These are phyloP conservation scores for Acanthornis magna DNA, from an alignment of 2,797 vertebrate species.

Conservation along the genomic window DNA sequence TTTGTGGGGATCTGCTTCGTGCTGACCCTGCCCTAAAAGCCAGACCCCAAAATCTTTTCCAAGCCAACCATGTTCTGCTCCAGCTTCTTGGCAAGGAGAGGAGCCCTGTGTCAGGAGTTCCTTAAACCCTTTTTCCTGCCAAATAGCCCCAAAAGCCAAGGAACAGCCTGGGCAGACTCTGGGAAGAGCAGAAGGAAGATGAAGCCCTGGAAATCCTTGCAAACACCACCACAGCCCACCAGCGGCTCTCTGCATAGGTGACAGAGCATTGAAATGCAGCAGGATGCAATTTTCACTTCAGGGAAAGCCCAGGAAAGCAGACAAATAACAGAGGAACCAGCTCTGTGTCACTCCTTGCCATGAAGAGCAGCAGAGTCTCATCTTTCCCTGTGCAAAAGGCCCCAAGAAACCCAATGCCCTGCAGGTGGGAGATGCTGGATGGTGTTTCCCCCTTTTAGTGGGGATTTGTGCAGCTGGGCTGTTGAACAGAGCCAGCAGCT, in stretches of 20 bases:
- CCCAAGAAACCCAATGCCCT: neutral
- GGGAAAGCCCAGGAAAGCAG: neutral
- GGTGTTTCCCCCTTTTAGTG: neutral
- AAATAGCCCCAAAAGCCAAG: neutral
- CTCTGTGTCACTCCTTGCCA: neutral
- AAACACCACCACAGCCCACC: neutral
- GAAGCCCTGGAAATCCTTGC: neutral
- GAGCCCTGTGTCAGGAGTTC: neutral
- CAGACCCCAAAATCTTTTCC: neutral
- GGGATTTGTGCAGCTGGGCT: neutral
- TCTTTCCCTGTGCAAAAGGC: neutral
- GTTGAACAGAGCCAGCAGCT: neutral
- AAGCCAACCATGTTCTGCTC: accelerated
- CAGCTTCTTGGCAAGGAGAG: neutral
- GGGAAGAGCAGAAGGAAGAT: neutral
- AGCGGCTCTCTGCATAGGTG: accelerated
- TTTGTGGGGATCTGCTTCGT: accelerated
- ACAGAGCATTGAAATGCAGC: accelerated
- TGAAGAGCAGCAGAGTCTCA: accelerated
- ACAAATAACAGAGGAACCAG: neutral
- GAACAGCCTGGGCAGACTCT: neutral
- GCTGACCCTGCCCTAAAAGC: neutral
- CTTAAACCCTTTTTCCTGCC: neutral
- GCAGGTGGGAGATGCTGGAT: neutral
- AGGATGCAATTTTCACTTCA: neutral